These are phyloP conservation scores for Butorides virescens DNA, from an alignment of 2,113 vertebrate genomes.

Conservation along the genomic window DNA sequence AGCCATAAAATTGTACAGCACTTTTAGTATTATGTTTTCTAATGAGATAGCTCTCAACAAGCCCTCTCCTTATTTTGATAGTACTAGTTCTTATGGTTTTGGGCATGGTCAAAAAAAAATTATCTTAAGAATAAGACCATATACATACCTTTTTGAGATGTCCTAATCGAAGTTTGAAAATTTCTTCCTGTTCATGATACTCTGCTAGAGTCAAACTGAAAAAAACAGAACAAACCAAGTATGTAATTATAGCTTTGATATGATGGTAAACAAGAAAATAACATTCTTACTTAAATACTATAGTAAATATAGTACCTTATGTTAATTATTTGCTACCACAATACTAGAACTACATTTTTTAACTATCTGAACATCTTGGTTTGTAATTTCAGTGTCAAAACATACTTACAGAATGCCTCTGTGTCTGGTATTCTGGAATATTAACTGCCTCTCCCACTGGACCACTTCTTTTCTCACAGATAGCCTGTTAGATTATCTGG, in stretches of 20 bases:
- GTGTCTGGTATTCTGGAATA: neutral
- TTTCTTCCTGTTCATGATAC: slow-evolving; percentile 99
- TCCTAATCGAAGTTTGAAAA: slow-evolving; percentile 97
- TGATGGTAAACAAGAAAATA: neutral
- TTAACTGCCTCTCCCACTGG: neutral
- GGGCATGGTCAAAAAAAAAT: neutral
- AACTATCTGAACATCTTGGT: neutral
- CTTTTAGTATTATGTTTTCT: neutral
- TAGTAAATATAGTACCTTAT: neutral
- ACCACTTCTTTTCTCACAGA: neutral
- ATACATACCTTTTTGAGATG: slow-evolving; percentile 96
- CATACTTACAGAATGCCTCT: neutral
- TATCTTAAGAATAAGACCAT: neutral
- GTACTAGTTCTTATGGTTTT: neutral
- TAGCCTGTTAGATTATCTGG: neutral
- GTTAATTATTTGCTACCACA: neutral
- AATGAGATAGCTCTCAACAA: neutral
- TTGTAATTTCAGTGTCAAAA: neutral
- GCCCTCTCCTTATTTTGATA: neutral
- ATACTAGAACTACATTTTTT: neutral
- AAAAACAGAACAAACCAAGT: neutral
- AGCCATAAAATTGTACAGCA: neutral
- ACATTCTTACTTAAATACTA: neutral
- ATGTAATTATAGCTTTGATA: neutral
- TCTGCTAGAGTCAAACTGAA: slow-evolving; percentile 95